Conservation (phyloP, 1,140 invertebrate species). For the Ips nitidus region DNA sequence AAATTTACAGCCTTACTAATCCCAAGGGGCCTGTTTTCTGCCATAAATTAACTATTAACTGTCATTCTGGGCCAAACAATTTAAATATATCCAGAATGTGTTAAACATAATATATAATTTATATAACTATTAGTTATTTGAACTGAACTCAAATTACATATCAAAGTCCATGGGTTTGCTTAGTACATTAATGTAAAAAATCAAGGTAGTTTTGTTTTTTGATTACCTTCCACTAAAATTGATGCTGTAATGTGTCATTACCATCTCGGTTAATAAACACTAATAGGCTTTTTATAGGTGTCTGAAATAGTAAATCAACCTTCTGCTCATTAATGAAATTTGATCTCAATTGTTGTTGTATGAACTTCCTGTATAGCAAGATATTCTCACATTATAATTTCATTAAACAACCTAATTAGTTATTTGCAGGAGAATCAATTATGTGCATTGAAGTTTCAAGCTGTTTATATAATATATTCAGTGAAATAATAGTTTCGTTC, state of each 20-base stretch:
- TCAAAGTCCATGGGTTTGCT: too few species aligned
- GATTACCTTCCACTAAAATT: conserved; percentile 1
- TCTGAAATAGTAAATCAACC: conserved; percentile 12
- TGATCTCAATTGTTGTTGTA: conserved; percentile 31
- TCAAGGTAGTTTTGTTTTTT: too few species aligned
- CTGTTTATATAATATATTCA: conserved; percentile 18
- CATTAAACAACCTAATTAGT: conserved; percentile 28
- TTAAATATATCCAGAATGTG: too few species aligned
- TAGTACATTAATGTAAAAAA: too few species aligned
- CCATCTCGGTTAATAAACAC: conserved; percentile 17
- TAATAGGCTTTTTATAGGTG: conserved; percentile 19
- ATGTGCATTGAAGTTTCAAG: conserved; percentile 27
- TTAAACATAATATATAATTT: too few species aligned
- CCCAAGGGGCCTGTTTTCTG: too few species aligned
- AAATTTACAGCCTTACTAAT: too few species aligned
- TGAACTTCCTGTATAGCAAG: conserved; percentile 30
- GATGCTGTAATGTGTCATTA: conserved; percentile 9
- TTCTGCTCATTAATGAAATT: conserved; percentile 30
- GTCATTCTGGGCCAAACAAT: too few species aligned
- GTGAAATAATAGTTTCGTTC: conserved; percentile 18
- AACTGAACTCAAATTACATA: too few species aligned
- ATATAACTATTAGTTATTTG: too few species aligned
- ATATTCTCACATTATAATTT: conserved; percentile 34
- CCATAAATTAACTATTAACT: too few species aligned
- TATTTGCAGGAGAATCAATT: conserved; percentile 15